Conservation (phyloP, 1,140 invertebrate species). For the Drosophila bocqueti region DNA sequence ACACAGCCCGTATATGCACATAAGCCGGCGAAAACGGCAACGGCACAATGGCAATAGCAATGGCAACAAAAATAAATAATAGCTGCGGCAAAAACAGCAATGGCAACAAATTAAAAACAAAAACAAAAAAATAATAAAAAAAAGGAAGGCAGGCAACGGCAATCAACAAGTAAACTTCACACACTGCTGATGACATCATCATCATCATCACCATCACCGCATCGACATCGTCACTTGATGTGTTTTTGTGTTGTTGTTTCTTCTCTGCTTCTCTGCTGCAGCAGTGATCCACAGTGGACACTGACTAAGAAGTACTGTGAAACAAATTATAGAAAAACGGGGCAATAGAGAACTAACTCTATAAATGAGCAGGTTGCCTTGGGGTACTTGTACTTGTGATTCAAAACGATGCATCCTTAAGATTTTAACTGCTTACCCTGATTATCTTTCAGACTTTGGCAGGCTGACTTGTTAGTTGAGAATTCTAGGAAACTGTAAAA, state of each 20-base stretch:
- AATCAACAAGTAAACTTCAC: conserved; percentile 69
- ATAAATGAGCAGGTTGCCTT: not conserved
- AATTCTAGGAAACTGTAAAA: not conserved
- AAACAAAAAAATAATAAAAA: not conserved
- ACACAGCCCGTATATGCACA: conserved; percentile 38
- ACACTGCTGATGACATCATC: conserved; percentile 63
- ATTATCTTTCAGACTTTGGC: too few relatives aligned
- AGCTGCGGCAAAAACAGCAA: conserved; percentile 22
- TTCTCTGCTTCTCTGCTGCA: conserved; percentile 20
- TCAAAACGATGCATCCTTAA: not conserved
- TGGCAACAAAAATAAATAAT: conserved; percentile 12
- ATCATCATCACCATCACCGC: conserved; percentile 20
- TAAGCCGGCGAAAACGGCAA: conserved; percentile 60
- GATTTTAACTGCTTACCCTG: too few relatives aligned
- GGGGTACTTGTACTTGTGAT: not conserved
- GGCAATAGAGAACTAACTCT: not conserved
- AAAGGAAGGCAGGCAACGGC: conserved; percentile 35
- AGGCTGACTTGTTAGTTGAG: not conserved
- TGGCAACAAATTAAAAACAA: conserved; percentile 13
- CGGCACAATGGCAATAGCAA: conserved; percentile 18
- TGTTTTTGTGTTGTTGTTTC: conserved; percentile 14
- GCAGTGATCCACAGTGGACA: conserved; percentile 18
- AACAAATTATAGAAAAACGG: not conserved
- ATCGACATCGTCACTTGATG: conserved; percentile 28
- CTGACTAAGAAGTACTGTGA: not conserved